Percentiles rank a stretch among this genome's conserved stretches.
Evolutionary conservation across 23 tunicate species (phyloP).

Genomic region (Phallusia fumigata): DNA sequence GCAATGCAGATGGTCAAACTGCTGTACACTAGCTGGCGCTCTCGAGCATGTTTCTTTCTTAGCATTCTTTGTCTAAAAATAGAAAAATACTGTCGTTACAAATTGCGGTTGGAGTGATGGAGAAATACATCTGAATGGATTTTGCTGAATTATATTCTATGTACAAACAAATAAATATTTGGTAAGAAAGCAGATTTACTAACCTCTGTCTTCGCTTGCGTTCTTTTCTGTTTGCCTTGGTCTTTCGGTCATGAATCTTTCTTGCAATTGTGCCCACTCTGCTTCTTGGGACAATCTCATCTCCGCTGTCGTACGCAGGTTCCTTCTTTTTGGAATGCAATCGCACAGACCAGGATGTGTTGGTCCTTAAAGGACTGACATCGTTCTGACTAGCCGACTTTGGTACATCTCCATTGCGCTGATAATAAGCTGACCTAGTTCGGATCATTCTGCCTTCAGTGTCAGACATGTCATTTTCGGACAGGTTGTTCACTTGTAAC

Average conservation of each 20-base stretch:
- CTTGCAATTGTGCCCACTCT: conserved; percentile 57
- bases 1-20: conserved; percentile 79
- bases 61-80: conserved; percentile 29
- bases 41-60: conserved; percentile 62
- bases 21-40: conserved; percentile 85
- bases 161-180: too few species aligned
- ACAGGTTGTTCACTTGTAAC: conserved; percentile 12
- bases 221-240: conserved; percentile 16
- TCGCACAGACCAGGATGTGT: conserved; percentile 24
- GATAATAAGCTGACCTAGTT: conserved; percentile 14
- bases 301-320: background rate
- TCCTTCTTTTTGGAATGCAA: background rate
- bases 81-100: background rate
- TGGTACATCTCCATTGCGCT: background rate
- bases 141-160: too few species aligned
- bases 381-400: background rate
- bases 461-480: conserved; percentile 1
- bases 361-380: background rate
- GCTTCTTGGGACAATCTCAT: conserved; percentile 10
- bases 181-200: background rate
- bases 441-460: conserved; percentile 15
- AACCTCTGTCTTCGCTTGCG: conserved; percentile 22
- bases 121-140: too few species aligned
- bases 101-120: too few species aligned
- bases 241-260: conserved; percentile 40